phyloP scores from a whole-genome alignment of 2,797 vertebrate genomes.

The Callimico goeldii region DNA sequence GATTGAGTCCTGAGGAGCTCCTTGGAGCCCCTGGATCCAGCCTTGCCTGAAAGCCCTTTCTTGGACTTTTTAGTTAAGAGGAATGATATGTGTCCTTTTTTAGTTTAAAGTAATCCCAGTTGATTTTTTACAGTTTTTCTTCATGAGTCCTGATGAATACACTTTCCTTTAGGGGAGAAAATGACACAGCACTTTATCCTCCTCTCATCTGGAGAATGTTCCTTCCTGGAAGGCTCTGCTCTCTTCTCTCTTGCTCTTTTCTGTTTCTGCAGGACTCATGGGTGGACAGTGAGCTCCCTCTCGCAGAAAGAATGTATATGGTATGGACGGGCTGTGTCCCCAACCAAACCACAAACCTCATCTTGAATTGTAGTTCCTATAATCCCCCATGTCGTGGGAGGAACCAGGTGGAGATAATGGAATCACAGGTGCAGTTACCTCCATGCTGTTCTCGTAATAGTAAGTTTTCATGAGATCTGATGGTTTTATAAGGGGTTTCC shows the following conservation, averaged over 20 bases:
- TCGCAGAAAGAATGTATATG: not conserved
- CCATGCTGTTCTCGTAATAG: not conserved
- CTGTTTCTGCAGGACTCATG: not conserved
- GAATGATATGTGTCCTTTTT: not conserved
- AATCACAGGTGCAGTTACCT: not conserved
- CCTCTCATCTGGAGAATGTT: not conserved
- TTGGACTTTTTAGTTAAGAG: not conserved
- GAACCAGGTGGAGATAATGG: not conserved
- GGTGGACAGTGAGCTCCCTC: not conserved
- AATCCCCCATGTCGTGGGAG: not conserved
- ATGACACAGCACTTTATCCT: not conserved
- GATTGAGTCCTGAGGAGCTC: not conserved
- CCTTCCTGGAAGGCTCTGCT: not conserved
- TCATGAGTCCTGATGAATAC: not conserved
- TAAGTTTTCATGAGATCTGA: not conserved
- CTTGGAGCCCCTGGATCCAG: not conserved
- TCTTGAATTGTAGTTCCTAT: not conserved
- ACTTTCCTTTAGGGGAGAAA: not conserved
- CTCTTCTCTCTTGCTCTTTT: not conserved
- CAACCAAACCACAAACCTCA: not conserved
- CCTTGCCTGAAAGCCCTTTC: not conserved
- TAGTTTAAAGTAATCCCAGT: not conserved
- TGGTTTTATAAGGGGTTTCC: not conserved
- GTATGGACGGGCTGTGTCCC: not conserved
- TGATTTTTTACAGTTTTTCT: not conserved